These are phyloP conservation scores for Cinclus cinclus DNA, from an alignment of 2,113 vertebrate genomes.

Conservation along the genomic window DNA sequence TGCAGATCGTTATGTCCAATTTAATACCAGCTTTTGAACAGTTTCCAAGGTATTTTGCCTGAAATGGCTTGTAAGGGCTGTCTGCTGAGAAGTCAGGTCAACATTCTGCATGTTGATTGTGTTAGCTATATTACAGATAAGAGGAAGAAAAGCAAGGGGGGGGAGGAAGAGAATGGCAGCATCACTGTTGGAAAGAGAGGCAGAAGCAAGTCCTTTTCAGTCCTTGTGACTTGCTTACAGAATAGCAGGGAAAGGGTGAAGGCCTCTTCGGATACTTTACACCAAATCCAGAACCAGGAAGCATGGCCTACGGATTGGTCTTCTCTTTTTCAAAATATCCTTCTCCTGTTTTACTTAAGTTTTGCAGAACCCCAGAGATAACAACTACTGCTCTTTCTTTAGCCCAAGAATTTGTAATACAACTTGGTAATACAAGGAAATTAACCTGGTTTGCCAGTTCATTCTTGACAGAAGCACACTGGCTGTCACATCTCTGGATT, in stretches of 20 bases:
- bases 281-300: neutral
- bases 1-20: neutral
- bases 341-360: neutral
- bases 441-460: neutral
- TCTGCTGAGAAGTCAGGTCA: neutral
- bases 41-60: neutral
- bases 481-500: neutral
- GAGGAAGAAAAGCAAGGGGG: neutral
- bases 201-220: neutral
- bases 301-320: neutral
- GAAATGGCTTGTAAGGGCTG: neutral
- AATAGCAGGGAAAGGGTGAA: neutral
- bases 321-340: neutral
- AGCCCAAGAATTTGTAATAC: neutral
- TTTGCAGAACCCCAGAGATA: neutral
- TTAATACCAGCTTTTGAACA: neutral
- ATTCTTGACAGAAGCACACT: neutral
- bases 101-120: neutral
- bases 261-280: neutral
- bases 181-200: neutral
- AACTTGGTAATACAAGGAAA: neutral
- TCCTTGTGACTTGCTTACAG: neutral
- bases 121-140: neutral
- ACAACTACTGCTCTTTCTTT: neutral
- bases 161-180: rapidly evolving